These are phyloP conservation scores for Pteria penguin DNA, from an alignment of 2,888 invertebrate genomes.

Conservation along the genomic window DNA sequence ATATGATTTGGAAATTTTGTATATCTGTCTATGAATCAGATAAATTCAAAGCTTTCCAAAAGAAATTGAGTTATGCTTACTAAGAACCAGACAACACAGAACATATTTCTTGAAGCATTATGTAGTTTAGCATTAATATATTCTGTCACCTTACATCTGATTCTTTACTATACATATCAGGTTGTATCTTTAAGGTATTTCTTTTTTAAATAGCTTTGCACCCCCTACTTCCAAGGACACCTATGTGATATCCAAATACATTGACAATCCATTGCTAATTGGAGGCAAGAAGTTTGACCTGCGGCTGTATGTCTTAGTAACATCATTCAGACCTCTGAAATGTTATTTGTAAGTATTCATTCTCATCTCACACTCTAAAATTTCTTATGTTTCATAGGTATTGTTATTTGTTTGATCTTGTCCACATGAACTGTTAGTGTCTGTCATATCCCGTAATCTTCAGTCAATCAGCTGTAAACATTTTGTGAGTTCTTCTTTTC, in stretches of 20 bases:
- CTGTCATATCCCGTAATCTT: not conserved
- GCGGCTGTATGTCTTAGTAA: slow-evolving; percentile 93
- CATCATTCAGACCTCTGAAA: slow-evolving; percentile 95
- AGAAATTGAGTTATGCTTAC: no score
- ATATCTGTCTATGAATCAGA: no score
- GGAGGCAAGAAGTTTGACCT: slow-evolving; percentile 98
- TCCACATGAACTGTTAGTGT: not conserved
- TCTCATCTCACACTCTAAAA: no score
- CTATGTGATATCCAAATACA: slow-evolving; percentile 98
- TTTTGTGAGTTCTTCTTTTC: not conserved
- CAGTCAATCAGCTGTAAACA: not conserved
- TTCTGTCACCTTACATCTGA: no score
- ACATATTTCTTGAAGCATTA: no score
- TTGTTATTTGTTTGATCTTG: not conserved
- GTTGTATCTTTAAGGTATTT: not conserved
- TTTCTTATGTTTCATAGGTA: not conserved
- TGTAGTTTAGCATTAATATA: no score
- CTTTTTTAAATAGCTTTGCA: slow-evolving; percentile 73
- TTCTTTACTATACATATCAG: not conserved
- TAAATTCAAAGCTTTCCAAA: no score
- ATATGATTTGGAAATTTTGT: no score
- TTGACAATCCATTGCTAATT: slow-evolving; percentile 95
- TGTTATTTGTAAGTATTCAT: slow-evolving; percentile 85
- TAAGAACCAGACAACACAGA: no score
- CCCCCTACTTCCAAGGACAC: slow-evolving; percentile 79